A percentile compares a stretch with the other conserved stretches of the same genome.
Conservation (phyloP, 2,113 vertebrate genomes). For the Neodon shergylaensis region DNA sequence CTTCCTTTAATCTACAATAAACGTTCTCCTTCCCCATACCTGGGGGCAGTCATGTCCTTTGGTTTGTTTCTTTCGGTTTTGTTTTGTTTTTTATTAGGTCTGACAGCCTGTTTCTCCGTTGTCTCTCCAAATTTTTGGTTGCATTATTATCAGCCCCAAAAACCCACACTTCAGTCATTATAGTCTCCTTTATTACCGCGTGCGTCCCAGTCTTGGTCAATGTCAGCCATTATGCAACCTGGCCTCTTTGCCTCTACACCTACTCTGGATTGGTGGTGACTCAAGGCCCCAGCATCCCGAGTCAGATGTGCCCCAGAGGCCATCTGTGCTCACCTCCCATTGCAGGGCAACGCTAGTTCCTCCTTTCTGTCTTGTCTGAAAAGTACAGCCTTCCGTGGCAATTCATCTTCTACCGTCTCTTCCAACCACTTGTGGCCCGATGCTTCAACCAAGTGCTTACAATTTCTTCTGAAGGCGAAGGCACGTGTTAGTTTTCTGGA, state of each 20-base stretch:
- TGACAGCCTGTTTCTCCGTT: neutral
- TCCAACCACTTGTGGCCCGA: neutral
- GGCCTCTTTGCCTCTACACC: neutral
- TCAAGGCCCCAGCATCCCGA: neutral
- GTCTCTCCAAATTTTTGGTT: neutral
- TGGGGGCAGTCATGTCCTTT: neutral
- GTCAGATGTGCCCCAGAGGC: neutral
- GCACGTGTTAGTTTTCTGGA: neutral
- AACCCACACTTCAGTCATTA: neutral
- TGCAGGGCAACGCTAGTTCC: neutral
- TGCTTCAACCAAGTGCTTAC: neutral
- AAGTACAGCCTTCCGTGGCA: neutral
- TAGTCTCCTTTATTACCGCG: neutral
- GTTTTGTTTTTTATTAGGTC: neutral
- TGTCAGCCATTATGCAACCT: neutral
- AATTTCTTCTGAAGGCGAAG: neutral
- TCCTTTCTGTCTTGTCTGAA: neutral
- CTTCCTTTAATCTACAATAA: neutral
- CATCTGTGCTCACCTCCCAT: neutral
- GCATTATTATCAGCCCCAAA: neutral
- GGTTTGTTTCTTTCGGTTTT: too few relatives aligned
- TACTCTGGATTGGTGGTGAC: neutral
- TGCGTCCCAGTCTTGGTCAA: too few relatives aligned
- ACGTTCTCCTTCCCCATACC: neutral
- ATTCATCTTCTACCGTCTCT: neutral